A percentile compares a stretch with the other conserved stretches of the same genome.
Conservation (phyloP, 2,797 vertebrate genomes). For the Syngnathus rostellatus region DNA sequence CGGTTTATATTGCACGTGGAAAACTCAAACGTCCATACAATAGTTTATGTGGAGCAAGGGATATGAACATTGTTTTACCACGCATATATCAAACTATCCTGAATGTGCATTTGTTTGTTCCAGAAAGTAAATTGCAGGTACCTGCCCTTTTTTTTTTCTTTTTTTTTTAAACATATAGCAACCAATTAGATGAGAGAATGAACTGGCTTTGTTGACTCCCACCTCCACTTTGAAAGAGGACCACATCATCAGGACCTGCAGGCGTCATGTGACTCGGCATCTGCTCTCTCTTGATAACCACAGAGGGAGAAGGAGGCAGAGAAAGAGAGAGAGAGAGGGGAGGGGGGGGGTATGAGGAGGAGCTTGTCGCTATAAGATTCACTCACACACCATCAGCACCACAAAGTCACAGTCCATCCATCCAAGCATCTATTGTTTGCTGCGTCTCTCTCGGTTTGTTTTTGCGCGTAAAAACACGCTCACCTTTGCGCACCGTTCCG, state of each 20-base stretch:
- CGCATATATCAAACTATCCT: background rate
- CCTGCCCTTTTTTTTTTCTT: background rate
- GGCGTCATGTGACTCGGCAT: conserved; percentile 64
- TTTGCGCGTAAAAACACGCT: background rate
- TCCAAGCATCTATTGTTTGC: conserved; percentile 16
- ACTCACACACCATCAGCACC: conserved; percentile 54
- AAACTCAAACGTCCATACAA: background rate
- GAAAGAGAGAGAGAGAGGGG: conserved; percentile 28
- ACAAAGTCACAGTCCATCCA: conserved; percentile 40
- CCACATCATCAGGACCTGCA: conserved; percentile 30
- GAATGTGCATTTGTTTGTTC: background rate
- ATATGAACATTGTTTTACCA: background rate
- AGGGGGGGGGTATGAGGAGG: conserved; percentile 44
- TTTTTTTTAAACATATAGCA: background rate
- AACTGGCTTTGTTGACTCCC: conserved; percentile 25
- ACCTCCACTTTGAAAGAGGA: conserved; percentile 25
- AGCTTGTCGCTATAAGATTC: conserved; percentile 48
- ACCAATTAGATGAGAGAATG: background rate
- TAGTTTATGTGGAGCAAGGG: background rate
- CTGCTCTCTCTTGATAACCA: conserved; percentile 56
- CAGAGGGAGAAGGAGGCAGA: conserved; percentile 18
- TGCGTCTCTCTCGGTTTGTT: conserved; percentile 10
- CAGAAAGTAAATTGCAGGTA: background rate
- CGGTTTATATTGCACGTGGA: background rate
- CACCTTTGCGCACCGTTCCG: conserved; percentile 5